Percentiles rank a stretch among this genome's conserved stretches.
Conservation (phyloP, 2,797 vertebrate genomes). For the Cyclura pinguis region DNA sequence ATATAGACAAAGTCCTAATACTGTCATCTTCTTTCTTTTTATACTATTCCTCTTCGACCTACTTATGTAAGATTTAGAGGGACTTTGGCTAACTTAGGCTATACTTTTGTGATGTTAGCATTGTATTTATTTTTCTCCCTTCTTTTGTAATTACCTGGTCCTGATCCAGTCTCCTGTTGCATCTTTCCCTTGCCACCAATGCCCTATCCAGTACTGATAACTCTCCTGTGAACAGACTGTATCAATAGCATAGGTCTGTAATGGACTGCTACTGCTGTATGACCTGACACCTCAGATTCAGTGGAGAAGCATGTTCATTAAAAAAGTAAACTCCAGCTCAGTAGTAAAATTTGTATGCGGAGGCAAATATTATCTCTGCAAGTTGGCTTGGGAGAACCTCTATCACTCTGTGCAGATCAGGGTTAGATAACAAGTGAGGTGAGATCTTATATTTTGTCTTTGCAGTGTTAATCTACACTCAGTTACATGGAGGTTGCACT, state of each 20-base stretch:
- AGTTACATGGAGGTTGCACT: too few relatives aligned
- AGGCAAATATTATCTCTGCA: background rate
- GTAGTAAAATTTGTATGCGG: too few relatives aligned
- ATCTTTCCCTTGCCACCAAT: background rate
- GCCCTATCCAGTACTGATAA: background rate
- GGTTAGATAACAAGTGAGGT: background rate
- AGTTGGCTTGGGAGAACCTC: background rate
- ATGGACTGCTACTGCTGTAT: too few relatives aligned
- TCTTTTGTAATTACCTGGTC: background rate
- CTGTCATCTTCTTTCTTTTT: background rate
- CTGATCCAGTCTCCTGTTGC: background rate
- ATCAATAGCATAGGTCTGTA: too few relatives aligned
- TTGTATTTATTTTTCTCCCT: background rate
- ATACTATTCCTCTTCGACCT: background rate
- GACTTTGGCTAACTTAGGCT: background rate
- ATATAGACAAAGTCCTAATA: conserved; percentile 36
- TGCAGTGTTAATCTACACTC: too few relatives aligned
- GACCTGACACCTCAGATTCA: too few relatives aligned
- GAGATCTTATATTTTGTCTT: too few relatives aligned
- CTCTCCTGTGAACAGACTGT: too few relatives aligned
- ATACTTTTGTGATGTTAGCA: background rate
- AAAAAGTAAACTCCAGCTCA: too few relatives aligned
- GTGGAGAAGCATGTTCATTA: too few relatives aligned
- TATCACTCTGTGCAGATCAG: background rate
- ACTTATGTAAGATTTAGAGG: background rate